These are phyloP conservation scores for Drosophila tani DNA, from an alignment of 1,140 invertebrate genomes.

Conservation along the genomic window DNA sequence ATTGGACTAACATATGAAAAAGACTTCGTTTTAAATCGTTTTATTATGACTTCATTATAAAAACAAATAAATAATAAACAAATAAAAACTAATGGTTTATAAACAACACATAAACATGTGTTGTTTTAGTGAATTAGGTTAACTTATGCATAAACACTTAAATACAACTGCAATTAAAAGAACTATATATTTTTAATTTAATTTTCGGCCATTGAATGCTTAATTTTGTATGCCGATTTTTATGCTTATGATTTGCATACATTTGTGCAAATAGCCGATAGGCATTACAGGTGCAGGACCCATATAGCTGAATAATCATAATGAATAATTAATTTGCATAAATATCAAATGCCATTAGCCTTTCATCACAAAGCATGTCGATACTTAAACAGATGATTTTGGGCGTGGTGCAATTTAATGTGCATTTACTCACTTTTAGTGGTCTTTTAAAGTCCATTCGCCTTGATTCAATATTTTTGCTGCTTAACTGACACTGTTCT, in stretches of 20 bases:
- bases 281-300: constrained; percentile 22
- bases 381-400: constrained; percentile 9
- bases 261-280: constrained; percentile 4
- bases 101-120: not conserved
- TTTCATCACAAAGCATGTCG: constrained; percentile 40
- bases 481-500: not conserved
- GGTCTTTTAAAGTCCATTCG: constrained; percentile 4
- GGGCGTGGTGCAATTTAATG: constrained; percentile 31
- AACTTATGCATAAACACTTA: not conserved
- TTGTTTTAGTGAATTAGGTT: not conserved
- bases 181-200: not conserved
- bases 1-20: no score
- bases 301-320: constrained; percentile 40
- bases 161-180: not conserved
- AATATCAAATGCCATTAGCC: constrained; percentile 61
- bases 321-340: constrained; percentile 73
- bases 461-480: constrained; percentile 5
- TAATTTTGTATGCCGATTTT: not conserved
- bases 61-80: not conserved
- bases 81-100: no score
- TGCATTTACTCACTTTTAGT: constrained; percentile 3
- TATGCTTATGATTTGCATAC: not conserved
- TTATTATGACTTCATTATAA: not conserved
- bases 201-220: not conserved
- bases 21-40: no score